phyloP scores from a whole-genome alignment of 1,140 invertebrate species.

The Zaprionus tsacasi region DNA sequence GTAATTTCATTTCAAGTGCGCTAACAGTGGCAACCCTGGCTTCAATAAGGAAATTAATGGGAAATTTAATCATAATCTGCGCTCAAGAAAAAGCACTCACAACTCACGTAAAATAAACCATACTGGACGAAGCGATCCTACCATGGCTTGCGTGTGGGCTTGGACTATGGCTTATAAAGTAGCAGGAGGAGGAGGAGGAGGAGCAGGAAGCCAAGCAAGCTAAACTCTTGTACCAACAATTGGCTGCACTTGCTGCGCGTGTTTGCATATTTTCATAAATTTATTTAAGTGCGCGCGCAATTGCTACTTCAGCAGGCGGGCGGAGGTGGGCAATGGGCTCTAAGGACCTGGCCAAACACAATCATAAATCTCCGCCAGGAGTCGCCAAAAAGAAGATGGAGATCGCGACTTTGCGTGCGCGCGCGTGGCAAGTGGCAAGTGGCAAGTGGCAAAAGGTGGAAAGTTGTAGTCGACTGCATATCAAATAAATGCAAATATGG shows the following conservation, averaged over 20 bases:
- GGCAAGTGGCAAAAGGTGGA: conserved; percentile 14
- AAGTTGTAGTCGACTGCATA: conserved; percentile 37
- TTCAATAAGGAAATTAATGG: background rate
- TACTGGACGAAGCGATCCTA: background rate
- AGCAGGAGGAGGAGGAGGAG: background rate
- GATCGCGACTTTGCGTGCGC: conserved; percentile 14
- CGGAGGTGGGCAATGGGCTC: conserved; percentile 1
- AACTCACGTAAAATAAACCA: background rate
- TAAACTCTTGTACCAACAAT: conserved; percentile 20
- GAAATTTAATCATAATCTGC: conserved; percentile 4
- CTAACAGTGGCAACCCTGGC: background rate
- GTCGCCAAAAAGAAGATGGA: conserved; percentile 3
- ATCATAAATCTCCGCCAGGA: conserved; percentile 18
- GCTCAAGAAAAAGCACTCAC: background rate
- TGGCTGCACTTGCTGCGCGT: conserved; percentile 38
- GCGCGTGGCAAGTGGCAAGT: conserved; percentile 19
- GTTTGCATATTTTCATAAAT: conserved; percentile 53
- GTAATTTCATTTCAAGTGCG: conserved; percentile 1
- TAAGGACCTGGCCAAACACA: conserved; percentile 13
- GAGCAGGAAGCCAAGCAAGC: background rate
- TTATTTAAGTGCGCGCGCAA: conserved; percentile 36
- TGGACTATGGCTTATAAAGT: background rate
- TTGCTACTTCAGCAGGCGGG: conserved; percentile 16
- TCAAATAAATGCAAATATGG: conserved; percentile 45
- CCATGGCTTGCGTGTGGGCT: background rate